These are phyloP conservation scores for Galerucella pusilla DNA, from an alignment of 2,888 invertebrate species.

Conservation along the genomic window DNA sequence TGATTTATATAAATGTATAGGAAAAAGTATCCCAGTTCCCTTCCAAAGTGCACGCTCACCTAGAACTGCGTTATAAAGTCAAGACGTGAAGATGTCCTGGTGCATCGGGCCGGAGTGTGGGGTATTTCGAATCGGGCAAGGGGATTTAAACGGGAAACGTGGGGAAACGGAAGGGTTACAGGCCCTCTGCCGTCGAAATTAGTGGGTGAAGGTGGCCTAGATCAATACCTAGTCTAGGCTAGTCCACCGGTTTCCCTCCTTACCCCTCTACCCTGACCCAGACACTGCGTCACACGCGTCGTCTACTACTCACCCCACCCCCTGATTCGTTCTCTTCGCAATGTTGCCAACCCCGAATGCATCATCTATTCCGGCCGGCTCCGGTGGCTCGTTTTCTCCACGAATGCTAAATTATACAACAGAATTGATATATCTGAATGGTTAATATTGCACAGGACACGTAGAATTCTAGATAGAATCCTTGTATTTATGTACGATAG, in stretches of 20 bases:
- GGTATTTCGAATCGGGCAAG: constrained; percentile 28
- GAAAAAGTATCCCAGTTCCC: neutral
- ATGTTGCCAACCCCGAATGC: constrained; percentile 42
- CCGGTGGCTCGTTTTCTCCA: constrained; percentile 19
- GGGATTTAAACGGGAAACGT: constrained; percentile 36
- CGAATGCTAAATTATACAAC: constrained; percentile 49
- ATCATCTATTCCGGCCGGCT: constrained; percentile 31
- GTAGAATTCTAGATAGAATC: neutral
- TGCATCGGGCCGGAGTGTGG: constrained; percentile 42
- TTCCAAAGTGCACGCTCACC: constrained; percentile 2
- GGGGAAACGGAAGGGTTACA: constrained; percentile 34
- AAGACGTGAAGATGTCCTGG: constrained; percentile 53
- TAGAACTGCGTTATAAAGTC: constrained; percentile 46
- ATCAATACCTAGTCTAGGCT: constrained; percentile 65
- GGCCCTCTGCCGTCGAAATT: constrained; percentile 60
- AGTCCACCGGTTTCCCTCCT: constrained; percentile 51
- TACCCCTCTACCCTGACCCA: constrained; percentile 48
- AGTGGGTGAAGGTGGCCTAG: constrained; percentile 66
- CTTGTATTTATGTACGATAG: constrained; percentile 4
- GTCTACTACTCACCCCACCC: constrained; percentile 46
- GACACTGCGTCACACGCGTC: constrained; percentile 52
- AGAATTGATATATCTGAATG: constrained; percentile 43
- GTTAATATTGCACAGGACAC: constrained; percentile 32
- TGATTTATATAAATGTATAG: neutral
- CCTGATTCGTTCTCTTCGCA: constrained; percentile 37